Evolutionary conservation across 2,888 invertebrate species (phyloP).

Genomic region (Pimpla rufipes): DNA sequence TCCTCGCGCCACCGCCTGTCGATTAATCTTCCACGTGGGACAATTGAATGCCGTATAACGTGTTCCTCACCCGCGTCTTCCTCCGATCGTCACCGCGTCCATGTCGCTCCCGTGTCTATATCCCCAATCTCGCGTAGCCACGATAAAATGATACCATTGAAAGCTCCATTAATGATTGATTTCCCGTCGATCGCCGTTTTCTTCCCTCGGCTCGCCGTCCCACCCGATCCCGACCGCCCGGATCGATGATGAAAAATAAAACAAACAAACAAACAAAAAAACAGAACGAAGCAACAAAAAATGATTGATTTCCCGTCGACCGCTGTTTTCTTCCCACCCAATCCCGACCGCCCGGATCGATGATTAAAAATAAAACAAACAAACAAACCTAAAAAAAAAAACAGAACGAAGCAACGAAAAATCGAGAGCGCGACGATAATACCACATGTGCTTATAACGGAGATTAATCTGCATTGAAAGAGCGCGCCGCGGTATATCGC

Average conservation of each 20-base stretch:
- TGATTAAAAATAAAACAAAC: constrained; percentile 19
- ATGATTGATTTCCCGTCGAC: constrained; percentile 54
- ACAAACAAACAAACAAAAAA: constrained; percentile 9
- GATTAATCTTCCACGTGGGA: constrained; percentile 62
- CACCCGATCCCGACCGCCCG: constrained; percentile 27
- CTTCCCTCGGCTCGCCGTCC: constrained; percentile 24
- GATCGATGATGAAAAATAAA: constrained; percentile 33
- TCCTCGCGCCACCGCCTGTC: constrained; percentile 33
- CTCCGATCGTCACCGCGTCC: background rate
- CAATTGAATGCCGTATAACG: constrained; percentile 61
- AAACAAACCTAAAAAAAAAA: constrained; percentile 16
- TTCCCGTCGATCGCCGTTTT: constrained; percentile 10
- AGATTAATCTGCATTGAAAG: constrained; percentile 72
- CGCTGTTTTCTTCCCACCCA: constrained; percentile 7
- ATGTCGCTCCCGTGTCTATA: background rate
- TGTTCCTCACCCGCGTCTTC: constrained; percentile 61
- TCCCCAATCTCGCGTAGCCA: constrained; percentile 31
- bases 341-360: constrained; percentile 35
- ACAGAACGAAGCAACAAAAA: no score
- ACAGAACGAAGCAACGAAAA: no score
- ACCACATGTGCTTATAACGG: constrained; percentile 57
- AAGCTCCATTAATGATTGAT: constrained; percentile 58
- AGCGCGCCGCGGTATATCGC: constrained; percentile 64
- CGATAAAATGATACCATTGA: constrained; percentile 48
- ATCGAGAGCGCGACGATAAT: constrained; percentile 32